Conservation (phyloP, 2,113 vertebrate genomes). For the Psophia crepitans region DNA sequence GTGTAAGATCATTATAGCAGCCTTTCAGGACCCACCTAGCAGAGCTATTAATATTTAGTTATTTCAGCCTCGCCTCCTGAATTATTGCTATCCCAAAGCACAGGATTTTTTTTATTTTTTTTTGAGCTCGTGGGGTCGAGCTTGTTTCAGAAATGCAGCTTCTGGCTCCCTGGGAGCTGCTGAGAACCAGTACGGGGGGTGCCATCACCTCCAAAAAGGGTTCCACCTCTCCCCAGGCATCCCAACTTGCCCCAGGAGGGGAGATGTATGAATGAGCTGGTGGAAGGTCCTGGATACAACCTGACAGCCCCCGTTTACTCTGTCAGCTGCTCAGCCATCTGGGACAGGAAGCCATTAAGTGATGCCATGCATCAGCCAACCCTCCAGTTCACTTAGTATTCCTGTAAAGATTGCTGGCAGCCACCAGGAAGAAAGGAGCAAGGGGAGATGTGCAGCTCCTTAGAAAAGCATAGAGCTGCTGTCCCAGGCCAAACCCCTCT, state of each 20-base stretch:
- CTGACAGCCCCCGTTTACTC: not conserved
- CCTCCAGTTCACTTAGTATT: not conserved
- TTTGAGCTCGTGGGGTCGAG: not conserved
- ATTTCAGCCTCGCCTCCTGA: slow-evolving; percentile 4
- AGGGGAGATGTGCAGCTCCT: not conserved
- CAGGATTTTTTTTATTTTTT: not conserved
- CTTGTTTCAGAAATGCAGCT: not conserved
- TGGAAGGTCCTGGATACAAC: not conserved
- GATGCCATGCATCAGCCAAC: not conserved
- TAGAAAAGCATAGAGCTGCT: not conserved
- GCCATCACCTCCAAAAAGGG: not conserved
- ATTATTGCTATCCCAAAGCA: not conserved
- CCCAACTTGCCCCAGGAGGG: not conserved
- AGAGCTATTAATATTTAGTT: not conserved
- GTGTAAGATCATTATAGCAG: not conserved
- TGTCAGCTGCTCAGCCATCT: not conserved
- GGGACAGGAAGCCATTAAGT: not conserved
- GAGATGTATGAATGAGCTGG: not conserved
- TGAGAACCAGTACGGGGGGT: not conserved
- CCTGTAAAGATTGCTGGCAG: not conserved
- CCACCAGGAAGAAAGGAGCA: not conserved
- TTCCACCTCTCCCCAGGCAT: not conserved
- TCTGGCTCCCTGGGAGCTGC: not conserved
- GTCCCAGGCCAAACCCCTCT: not conserved
- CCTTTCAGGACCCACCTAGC: not conserved